Conservation (phyloP, 2,888 invertebrate genomes). For the Chalcis sispes region DNA sequence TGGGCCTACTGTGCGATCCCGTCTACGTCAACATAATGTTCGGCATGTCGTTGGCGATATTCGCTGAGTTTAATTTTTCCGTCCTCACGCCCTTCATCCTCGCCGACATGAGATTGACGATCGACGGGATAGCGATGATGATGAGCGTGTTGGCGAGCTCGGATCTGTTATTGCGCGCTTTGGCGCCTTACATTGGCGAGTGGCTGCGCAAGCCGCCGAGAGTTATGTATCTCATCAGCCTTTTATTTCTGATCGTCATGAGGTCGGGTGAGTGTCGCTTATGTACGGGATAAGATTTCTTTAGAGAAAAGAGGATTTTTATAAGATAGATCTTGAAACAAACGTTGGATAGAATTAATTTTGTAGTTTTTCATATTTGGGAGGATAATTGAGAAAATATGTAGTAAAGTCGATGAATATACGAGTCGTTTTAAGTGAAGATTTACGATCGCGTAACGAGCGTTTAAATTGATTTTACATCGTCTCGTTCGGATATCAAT, state of each 20-base stretch:
- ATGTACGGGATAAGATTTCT: not conserved
- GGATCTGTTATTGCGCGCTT: constrained; percentile 80
- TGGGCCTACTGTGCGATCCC: constrained; percentile 82
- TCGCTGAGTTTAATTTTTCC: constrained; percentile 84
- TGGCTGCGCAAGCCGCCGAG: constrained; percentile 80
- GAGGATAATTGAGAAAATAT: too few species aligned
- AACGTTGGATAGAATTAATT: too few species aligned
- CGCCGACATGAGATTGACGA: constrained; percentile 80
- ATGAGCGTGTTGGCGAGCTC: constrained; percentile 80
- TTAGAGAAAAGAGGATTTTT: too few species aligned
- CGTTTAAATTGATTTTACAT: too few species aligned
- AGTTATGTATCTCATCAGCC: constrained; percentile 81
- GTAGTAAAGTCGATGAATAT: too few species aligned
- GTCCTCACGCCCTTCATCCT: constrained; percentile 82
- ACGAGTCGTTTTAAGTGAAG: too few species aligned
- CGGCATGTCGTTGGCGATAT: constrained; percentile 82
- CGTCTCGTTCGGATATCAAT: too few species aligned
- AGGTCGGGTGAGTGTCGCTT: constrained; percentile 79
- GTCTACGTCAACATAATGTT: constrained; percentile 83
- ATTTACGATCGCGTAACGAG: too few species aligned
- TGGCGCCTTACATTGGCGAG: constrained; percentile 83
- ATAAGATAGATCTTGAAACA: too few species aligned
- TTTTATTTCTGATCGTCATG: constrained; percentile 79
- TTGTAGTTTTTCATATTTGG: too few species aligned
- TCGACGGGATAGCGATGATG: constrained; percentile 79